phyloP scores from a whole-genome alignment of 1,140 invertebrate species.

The Heliconius nattereri region DNA sequence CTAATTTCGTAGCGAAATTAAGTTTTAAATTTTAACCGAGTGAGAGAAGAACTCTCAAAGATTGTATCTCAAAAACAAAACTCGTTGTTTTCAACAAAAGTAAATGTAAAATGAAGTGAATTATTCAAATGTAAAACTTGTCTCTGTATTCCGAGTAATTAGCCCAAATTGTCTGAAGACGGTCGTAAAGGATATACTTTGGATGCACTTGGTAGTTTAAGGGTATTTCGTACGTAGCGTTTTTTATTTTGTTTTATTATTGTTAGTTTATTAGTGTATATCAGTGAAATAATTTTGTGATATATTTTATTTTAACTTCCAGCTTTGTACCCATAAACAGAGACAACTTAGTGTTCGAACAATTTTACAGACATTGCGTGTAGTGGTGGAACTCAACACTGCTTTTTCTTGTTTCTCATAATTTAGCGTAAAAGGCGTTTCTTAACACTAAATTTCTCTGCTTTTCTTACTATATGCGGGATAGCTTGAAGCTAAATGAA shows the following conservation, averaged over 20 bases:
- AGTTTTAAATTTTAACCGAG: conserved; percentile 16
- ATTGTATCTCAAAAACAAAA: conserved; percentile 10
- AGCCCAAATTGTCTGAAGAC: conserved; percentile 48
- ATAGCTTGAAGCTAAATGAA: neutral
- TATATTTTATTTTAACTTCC: too few species aligned
- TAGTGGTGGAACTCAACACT: too few species aligned
- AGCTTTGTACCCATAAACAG: too few species aligned
- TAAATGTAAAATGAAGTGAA: conserved; percentile 18
- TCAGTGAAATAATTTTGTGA: too few species aligned
- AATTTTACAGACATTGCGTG: too few species aligned
- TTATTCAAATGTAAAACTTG: conserved; percentile 29
- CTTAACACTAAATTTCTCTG: too few species aligned
- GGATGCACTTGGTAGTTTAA: conserved; percentile 22
- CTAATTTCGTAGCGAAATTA: neutral
- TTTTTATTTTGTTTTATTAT: neutral
- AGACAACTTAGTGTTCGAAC: too few species aligned
- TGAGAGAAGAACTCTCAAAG: neutral
- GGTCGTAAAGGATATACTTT: conserved; percentile 22
- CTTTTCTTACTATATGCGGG: too few species aligned
- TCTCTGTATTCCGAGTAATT: conserved; percentile 48
- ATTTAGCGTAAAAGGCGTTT: too few species aligned
- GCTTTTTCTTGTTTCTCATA: too few species aligned
- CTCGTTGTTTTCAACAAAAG: conserved; percentile 13
- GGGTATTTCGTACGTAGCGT: neutral
- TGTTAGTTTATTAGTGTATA: neutral